A percentile compares a stretch with the other conserved stretches of the same genome.
Evolutionary conservation across 2,113 vertebrate genomes (phyloP).

Genomic region (Coptodon bakossiorum): DNA sequence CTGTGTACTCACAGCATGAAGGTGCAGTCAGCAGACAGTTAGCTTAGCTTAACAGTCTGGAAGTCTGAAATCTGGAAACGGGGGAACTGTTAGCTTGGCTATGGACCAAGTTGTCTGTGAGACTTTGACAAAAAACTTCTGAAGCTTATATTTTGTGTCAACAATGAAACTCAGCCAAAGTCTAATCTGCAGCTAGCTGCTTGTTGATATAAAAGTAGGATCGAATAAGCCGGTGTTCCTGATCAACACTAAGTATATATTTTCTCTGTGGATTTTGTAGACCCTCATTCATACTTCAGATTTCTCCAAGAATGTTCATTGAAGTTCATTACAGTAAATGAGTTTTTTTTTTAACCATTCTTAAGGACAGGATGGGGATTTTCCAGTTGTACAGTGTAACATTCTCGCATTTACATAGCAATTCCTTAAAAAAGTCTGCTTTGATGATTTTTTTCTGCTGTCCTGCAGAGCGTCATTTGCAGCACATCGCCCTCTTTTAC

Average conservation of each 20-base stretch:
- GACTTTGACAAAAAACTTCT: neutral
- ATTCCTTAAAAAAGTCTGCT: neutral
- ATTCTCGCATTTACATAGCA: neutral
- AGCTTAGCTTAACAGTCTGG: neutral
- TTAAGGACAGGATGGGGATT: neutral
- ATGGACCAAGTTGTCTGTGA: neutral
- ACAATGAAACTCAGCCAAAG: neutral
- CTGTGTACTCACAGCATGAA: neutral
- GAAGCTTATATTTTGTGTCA: neutral
- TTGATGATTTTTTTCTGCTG: neutral
- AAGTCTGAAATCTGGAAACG: neutral
- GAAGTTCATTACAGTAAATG: neutral
- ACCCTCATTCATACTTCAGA: neutral
- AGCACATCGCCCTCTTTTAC: neutral
- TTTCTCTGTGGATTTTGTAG: neutral
- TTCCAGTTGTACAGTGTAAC: neutral
- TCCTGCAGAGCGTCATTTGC: neutral
- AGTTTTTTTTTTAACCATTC: neutral
- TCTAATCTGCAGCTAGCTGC: neutral
- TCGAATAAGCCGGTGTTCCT: neutral
- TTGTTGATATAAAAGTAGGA: neutral
- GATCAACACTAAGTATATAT: neutral
- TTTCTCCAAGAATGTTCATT: neutral
- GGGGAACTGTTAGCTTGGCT: neutral
- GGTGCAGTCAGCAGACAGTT: neutral